Evolutionary conservation across 2,113 vertebrate species (phyloP).

Genomic region (Azemiops feae): DNA sequence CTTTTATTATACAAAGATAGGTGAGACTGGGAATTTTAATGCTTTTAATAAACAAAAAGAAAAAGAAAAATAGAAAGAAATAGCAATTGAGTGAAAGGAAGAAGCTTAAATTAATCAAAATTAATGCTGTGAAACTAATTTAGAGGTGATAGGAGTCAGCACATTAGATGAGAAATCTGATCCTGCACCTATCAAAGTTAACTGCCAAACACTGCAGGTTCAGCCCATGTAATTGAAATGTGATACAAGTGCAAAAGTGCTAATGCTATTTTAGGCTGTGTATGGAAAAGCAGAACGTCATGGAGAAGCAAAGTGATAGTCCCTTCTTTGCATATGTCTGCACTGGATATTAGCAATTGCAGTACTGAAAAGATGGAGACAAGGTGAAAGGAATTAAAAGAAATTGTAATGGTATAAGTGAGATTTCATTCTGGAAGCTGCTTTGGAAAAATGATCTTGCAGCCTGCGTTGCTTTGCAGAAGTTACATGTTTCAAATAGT

Average conservation of each 20-base stretch:
- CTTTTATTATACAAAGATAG: background rate
- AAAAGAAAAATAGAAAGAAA: background rate
- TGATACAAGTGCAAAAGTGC: conserved; percentile 34
- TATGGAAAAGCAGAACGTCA: conserved; percentile 19
- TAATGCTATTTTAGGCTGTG: conserved; percentile 35
- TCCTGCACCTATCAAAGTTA: conserved; percentile 20
- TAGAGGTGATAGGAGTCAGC: conserved; percentile 25
- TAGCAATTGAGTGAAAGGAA: conserved; percentile 15
- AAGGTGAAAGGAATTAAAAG: background rate
- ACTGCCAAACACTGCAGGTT: conserved; percentile 32
- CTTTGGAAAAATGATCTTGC: background rate
- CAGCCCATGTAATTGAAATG: conserved; percentile 39
- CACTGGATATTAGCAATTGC: background rate
- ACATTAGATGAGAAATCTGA: conserved; percentile 28
- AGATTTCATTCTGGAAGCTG: conserved; percentile 8
- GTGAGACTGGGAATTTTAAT: background rate
- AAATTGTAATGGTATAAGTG: background rate
- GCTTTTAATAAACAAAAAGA: background rate
- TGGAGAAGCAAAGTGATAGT: conserved; percentile 43
- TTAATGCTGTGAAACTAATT: conserved; percentile 7
- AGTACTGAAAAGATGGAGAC: conserved; percentile 7
- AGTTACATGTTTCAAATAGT: background rate
- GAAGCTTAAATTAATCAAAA: conserved; percentile 6
- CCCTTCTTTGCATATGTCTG: conserved; percentile 24
- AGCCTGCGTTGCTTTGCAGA: conserved; percentile 5